These are phyloP conservation scores for Tetraodon nigroviridis DNA, from an alignment of 2,113 vertebrate species.

Conservation along the genomic window DNA sequence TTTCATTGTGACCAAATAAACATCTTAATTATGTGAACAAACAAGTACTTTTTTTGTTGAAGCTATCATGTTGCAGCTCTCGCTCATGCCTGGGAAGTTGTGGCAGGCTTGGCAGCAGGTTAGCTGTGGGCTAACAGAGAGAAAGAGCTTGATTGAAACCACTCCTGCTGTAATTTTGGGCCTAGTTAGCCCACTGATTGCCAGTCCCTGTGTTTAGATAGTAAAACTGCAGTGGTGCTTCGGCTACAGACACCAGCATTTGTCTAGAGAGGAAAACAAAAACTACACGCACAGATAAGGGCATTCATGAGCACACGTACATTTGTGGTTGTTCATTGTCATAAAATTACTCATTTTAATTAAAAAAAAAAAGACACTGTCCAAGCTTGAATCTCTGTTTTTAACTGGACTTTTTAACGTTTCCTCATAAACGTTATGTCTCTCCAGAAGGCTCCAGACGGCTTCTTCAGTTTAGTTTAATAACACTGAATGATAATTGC, in stretches of 20 bases:
- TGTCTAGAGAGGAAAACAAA: constrained; percentile 23
- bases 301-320: background rate
- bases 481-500: constrained; percentile 8
- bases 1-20: constrained; percentile 24
- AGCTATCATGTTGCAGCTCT: constrained; percentile 30
- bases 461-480: too few species aligned
- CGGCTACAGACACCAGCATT: constrained; percentile 64
- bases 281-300: too few species aligned
- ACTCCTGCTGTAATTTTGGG: constrained; percentile 62
- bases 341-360: too few species aligned
- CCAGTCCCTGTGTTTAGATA: constrained; percentile 70
- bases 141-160: constrained; percentile 60
- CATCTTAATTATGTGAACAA: constrained; percentile 16
- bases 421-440: too few species aligned
- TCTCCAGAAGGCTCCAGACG: too few species aligned
- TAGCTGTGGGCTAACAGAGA: constrained; percentile 34
- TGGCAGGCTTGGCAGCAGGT: constrained; percentile 45
- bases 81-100: constrained; percentile 39
- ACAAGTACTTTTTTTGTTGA: constrained; percentile 30
- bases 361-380: background rate
- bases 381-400: too few species aligned
- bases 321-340: constrained; percentile 7
- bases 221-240: constrained; percentile 67
- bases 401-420: too few species aligned
- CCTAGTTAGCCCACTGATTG: constrained; percentile 69